Evolutionary conservation across 2,888 invertebrate species (phyloP).

Genomic region (Ormyrus thymus): DNA sequence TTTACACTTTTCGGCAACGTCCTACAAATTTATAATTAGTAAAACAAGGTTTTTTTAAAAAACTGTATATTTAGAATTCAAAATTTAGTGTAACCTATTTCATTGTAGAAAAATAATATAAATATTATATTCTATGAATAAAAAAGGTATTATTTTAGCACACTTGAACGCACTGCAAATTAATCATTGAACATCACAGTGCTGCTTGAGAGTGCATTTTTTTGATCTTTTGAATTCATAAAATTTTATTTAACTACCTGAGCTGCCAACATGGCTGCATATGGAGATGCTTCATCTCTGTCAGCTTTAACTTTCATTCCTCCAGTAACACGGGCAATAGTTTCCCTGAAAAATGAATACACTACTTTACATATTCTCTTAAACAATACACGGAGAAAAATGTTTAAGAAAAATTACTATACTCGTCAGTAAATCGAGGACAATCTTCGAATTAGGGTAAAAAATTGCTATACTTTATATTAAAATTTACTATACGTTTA

Average conservation of each 20-base stretch:
- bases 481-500: no score
- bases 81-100: conserved; percentile 45
- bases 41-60: not conserved
- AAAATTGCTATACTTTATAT: no score
- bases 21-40: conserved; percentile 77
- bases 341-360: conserved; percentile 79
- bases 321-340: conserved; percentile 95
- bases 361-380: no score
- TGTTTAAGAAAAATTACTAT: no score
- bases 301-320: conserved; percentile 99
- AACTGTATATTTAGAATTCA: not conserved
- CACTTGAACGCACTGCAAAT: conserved; percentile 66
- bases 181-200: conserved; percentile 58
- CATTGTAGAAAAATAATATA: conserved; percentile 30
- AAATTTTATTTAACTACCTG: conserved; percentile 79
- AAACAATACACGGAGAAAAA: no score
- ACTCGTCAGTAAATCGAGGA: no score
- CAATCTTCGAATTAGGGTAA: no score
- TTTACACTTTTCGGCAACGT: conserved; percentile 99
- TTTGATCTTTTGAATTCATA: not conserved
- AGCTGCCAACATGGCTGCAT: conserved; percentile 99
- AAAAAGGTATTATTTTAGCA: conserved; percentile 64
- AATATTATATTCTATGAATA: conserved; percentile 48
- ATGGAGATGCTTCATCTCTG: conserved; percentile 99
- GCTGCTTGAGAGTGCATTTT: conserved; percentile 67